These are phyloP conservation scores for Nowickia ferox DNA, from an alignment of 2,888 invertebrate genomes.

Conservation along the genomic window DNA sequence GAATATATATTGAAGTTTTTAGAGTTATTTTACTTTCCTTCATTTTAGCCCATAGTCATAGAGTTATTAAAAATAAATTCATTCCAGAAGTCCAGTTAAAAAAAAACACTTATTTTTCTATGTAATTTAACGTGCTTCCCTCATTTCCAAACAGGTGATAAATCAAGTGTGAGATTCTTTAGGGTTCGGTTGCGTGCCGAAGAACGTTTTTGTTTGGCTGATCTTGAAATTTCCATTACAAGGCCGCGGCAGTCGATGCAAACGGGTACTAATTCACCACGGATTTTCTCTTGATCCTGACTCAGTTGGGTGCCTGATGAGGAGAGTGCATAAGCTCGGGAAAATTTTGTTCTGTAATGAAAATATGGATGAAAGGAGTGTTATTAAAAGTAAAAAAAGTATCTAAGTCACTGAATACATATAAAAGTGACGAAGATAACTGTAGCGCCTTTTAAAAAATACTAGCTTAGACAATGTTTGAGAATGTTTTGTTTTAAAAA, in stretches of 20 bases:
- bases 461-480: neutral
- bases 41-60: conserved; percentile 22
- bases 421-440: no score
- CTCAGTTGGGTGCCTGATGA: conserved; percentile 83
- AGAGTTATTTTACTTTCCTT: neutral
- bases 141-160: conserved; percentile 90
- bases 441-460: neutral
- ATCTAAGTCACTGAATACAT: no score
- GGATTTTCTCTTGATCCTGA: conserved; percentile 86
- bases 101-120: neutral
- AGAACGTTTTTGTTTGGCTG: conserved; percentile 90
- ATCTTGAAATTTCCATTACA: conserved; percentile 96
- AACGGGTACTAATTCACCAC: conserved; percentile 93
- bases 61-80: conserved; percentile 15
- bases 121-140: conserved; percentile 15
- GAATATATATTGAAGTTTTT: conserved; percentile 8
- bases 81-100: neutral
- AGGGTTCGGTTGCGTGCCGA: conserved; percentile 92
- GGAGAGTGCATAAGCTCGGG: conserved; percentile 86
- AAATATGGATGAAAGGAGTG: neutral
- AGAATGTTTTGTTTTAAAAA: no score
- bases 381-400: neutral
- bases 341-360: conserved; percentile 85
- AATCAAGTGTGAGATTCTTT: conserved; percentile 91
- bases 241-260: conserved; percentile 97